A percentile compares a stretch with the other conserved stretches of the same genome.
Conservation (phyloP, 1,140 invertebrate species). For the Achatina immaculata region DNA sequence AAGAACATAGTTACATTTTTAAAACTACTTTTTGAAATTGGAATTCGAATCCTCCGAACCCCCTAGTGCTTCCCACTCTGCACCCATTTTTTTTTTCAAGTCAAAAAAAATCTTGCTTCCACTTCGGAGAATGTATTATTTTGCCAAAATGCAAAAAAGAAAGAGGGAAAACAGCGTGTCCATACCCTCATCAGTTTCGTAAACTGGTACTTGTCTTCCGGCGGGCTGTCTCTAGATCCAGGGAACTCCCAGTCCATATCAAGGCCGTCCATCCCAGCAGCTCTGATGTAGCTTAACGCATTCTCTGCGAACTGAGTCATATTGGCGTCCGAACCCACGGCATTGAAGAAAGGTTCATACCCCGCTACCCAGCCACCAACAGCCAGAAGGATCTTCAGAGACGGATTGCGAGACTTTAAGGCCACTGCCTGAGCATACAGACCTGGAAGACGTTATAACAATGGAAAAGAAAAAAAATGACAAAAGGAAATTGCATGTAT, state of each 20-base stretch:
- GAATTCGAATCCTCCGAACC: no score
- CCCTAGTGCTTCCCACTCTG: no score
- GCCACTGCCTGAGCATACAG: conserved; percentile 43
- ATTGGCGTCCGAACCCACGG: conserved; percentile 47
- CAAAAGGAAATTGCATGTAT: background rate
- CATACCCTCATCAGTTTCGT: conserved; percentile 50
- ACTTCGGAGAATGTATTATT: no score
- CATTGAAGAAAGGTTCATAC: conserved; percentile 77
- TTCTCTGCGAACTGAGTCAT: conserved; percentile 52
- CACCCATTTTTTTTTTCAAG: no score
- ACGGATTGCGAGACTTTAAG: conserved; percentile 73
- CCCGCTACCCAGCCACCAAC: conserved; percentile 98
- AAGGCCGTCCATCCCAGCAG: conserved; percentile 70
- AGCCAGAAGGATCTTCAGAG: conserved; percentile 90
- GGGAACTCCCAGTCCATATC: conserved; percentile 64
- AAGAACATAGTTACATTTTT: no score
- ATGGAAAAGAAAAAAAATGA: background rate
- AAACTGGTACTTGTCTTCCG: conserved; percentile 47
- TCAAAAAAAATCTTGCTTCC: no score
- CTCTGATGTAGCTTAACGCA: conserved; percentile 85
- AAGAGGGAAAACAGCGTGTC: no score
- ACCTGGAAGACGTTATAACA: no score
- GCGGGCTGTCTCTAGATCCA: conserved; percentile 46
- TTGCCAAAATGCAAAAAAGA: no score
- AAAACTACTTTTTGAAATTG: no score